These are phyloP conservation scores for Etheostoma perlongum DNA, from an alignment of 2,797 vertebrate species.

Conservation along the genomic window DNA sequence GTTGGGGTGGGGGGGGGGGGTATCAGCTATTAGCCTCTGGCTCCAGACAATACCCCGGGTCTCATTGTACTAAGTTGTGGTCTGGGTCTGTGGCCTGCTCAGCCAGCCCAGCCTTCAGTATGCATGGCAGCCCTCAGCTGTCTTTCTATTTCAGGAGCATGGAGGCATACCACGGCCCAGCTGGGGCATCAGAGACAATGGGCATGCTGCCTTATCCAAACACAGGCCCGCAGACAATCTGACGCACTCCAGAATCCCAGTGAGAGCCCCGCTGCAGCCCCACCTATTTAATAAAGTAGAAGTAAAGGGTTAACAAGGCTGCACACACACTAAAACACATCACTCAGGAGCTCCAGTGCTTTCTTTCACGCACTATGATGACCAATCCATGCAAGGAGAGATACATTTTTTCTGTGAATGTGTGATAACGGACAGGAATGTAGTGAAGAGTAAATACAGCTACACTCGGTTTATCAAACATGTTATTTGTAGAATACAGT, in stretches of 20 bases:
- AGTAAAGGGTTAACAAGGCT: slow-evolving; percentile 77
- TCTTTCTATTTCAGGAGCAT: slow-evolving; percentile 91
- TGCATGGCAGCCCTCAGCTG: slow-evolving; percentile 93
- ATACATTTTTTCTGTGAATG: slow-evolving; percentile 5
- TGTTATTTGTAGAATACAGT: not conserved
- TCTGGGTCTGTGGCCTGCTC: slow-evolving; percentile 71
- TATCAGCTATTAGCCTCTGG: slow-evolving; percentile 83
- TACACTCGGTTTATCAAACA: not conserved
- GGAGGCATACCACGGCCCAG: slow-evolving; percentile 89
- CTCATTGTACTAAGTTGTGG: slow-evolving; percentile 85
- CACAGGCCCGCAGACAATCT: slow-evolving; percentile 84
- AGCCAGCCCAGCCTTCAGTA: slow-evolving; percentile 80
- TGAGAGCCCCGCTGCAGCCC: slow-evolving; percentile 65
- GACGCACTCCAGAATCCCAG: slow-evolving; percentile 83
- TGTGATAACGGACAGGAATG: slow-evolving; percentile 20
- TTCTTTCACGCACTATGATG: slow-evolving; percentile 12
- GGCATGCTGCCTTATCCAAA: slow-evolving; percentile 85
- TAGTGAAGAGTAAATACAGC: slow-evolving; percentile 5
- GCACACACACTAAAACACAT: slow-evolving; percentile 43
- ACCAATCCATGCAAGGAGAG: slow-evolving; percentile 14
- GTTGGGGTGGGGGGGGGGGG: slow-evolving; percentile 44
- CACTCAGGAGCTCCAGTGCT: slow-evolving; percentile 38
- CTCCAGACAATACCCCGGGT: slow-evolving; percentile 88
- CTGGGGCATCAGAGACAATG: slow-evolving; percentile 91
- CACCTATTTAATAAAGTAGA: slow-evolving; percentile 60